These are phyloP conservation scores for Hemithea aestivaria DNA, from an alignment of 2,888 invertebrate genomes.

Conservation along the genomic window DNA sequence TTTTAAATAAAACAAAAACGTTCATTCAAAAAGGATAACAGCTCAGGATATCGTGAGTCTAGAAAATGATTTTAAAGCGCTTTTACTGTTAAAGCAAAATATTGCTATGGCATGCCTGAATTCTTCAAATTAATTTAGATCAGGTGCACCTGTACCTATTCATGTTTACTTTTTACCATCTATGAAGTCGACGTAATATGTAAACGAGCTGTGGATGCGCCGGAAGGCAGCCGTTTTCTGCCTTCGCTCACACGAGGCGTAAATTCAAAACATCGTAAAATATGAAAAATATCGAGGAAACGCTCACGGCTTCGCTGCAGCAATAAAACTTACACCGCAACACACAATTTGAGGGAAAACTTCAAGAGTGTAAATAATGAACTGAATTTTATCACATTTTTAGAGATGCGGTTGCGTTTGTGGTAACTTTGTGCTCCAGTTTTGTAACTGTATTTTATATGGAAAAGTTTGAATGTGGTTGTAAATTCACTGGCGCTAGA, in stretches of 20 bases:
- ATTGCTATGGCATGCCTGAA: too few relatives aligned
- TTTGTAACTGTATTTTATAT: conserved; percentile 13
- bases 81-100: too few relatives aligned
- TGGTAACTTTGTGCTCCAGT: conserved; percentile 14
- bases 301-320: conserved; percentile 34
- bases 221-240: conserved; percentile 17
- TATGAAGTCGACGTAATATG: conserved; percentile 12
- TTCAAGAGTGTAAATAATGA: conserved; percentile 27
- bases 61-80: too few relatives aligned
- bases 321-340: conserved; percentile 49
- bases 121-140: too few relatives aligned
- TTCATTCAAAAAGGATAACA: too few relatives aligned
- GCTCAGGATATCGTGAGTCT: too few relatives aligned
- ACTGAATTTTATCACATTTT: conserved; percentile 21
- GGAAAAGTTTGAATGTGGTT: conserved; percentile 8
- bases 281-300: conserved; percentile 65
- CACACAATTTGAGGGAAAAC: conserved; percentile 40
- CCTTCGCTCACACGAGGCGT: conserved; percentile 44
- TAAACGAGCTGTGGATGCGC: conserved; percentile 18
- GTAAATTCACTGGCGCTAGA: conserved; percentile 2
- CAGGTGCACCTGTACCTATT: neutral
- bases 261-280: conserved; percentile 73
- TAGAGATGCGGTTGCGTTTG: conserved; percentile 17
- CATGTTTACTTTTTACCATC: too few relatives aligned
- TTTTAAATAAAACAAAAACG: too few relatives aligned